A percentile compares a stretch with the other conserved stretches of the same genome.
These are phyloP conservation scores for Oppia nitens DNA, from an alignment of 1,140 invertebrate species.

Conservation along the genomic window DNA sequence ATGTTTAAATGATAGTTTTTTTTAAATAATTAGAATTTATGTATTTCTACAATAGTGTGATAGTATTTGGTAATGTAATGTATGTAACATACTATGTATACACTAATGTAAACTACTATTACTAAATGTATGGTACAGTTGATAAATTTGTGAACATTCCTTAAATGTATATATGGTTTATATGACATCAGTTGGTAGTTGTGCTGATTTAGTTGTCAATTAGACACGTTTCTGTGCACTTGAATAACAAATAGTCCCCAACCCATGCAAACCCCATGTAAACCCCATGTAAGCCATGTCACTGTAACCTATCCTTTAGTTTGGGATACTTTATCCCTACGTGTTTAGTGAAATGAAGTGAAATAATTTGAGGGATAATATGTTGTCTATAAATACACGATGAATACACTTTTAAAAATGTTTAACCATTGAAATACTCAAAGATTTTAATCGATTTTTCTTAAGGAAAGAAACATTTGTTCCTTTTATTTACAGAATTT, in stretches of 20 bases:
- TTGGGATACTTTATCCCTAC: not conserved
- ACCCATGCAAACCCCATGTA: too few species aligned
- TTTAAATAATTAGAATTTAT: too few species aligned
- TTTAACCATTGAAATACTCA: not conserved
- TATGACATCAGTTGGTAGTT: not conserved
- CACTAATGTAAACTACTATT: too few species aligned
- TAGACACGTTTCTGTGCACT: not conserved
- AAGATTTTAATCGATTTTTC: not conserved
- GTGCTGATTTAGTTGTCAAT: not conserved
- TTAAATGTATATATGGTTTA: not conserved
- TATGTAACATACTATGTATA: too few species aligned
- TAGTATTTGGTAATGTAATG: too few species aligned
- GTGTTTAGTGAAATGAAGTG: not conserved
- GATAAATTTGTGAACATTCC: not conserved
- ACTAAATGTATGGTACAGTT: not conserved
- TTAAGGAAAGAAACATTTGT: not conserved
- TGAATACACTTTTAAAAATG: not conserved
- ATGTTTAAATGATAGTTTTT: too few species aligned
- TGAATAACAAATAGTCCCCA: not conserved
- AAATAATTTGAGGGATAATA: not conserved
- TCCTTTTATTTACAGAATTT: not conserved
- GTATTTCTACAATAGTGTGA: too few species aligned
- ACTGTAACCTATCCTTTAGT: not conserved
- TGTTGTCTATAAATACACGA: not conserved
- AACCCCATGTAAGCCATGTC: too few species aligned